Conservation (phyloP, 2,113 vertebrate species). For the Baryphthengus martii region DNA sequence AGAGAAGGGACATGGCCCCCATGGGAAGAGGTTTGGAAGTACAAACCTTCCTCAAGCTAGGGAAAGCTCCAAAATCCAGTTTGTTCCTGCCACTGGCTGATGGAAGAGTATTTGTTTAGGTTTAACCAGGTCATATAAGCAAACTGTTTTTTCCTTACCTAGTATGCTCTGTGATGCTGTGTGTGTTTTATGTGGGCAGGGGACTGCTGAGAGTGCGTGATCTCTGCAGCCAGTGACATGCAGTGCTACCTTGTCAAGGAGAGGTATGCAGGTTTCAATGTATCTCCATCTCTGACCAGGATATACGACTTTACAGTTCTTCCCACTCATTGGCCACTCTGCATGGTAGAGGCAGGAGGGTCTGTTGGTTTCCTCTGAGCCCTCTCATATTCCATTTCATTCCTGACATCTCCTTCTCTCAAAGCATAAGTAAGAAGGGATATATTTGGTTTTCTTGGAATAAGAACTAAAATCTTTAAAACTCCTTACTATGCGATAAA, state of each 20-base stretch:
- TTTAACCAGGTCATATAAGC: background rate
- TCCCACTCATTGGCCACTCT: fast-evolving
- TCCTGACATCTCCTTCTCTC: background rate
- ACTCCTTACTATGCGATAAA: background rate
- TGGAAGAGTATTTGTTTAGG: background rate
- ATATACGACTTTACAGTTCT: background rate
- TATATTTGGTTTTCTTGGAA: background rate
- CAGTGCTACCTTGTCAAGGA: background rate
- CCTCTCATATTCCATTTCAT: background rate
- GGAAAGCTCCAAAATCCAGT: background rate
- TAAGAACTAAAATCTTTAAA: background rate
- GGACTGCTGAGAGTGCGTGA: fast-evolving
- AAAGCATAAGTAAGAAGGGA: background rate
- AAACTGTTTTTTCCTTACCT: background rate
- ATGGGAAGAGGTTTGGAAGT: background rate
- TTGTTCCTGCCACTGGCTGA: background rate
- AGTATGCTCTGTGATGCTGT: fast-evolving
- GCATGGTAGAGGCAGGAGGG: fast-evolving
- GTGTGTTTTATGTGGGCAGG: background rate
- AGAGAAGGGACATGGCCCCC: background rate
- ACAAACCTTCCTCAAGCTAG: background rate
- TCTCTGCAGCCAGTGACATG: fast-evolving
- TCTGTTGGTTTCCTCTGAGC: background rate
- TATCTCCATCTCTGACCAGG: fast-evolving
- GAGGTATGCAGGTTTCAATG: background rate